Base-by-base conservation (phyloP, 2,113 vertebrate genomes). In the Ivindomyrus marchei region DNA sequence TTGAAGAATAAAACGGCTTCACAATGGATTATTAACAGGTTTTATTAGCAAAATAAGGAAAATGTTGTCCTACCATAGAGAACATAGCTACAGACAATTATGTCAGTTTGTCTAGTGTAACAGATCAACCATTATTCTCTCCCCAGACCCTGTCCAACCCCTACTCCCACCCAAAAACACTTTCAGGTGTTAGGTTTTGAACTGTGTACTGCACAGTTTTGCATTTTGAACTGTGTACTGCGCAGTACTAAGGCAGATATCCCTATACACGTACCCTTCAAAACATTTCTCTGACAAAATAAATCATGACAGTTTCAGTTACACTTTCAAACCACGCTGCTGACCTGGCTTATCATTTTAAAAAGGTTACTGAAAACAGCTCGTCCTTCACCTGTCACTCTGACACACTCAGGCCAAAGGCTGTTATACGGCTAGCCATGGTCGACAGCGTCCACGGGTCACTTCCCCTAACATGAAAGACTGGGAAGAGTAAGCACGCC, bases 11-110 rank as follows among this genome's bases (percentile, higher is more conserved):
- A 52, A 9, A 39, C 6, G 10, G 6, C 4, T 70, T 4, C 1
- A 85, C n/a, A 56, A 21, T 66, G 17, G 85, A 42, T 42, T 45
- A 3, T 92, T 94, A 94, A 95, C 93, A 92, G 15, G 93, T 96
- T 96, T 96, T 96, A 96, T 96, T 96, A 96, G 94, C 95, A 96
- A 96, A 96, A 96, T 96, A 95, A 95, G 94, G 93, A 94, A 95
- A 94, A 95, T 95, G 92, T 93, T 93, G 94, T 94, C 93, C 92
- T 50, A 94, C 89, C 52, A 89, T 27, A 49, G 91, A 94, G 93
- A 95, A 89, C 62, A 52, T 17, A 36, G 88, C 46, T 87, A 47
- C 83, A 46, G 83, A 24, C 83, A 47, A 8, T 85, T 85, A 47
- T 85, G 74, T 36, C 36, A 80, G 31, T 80, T 80, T 80, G 74